phyloP scores from a whole-genome alignment of 2,797 vertebrate genomes.

The Sitta carolinensis region DNA sequence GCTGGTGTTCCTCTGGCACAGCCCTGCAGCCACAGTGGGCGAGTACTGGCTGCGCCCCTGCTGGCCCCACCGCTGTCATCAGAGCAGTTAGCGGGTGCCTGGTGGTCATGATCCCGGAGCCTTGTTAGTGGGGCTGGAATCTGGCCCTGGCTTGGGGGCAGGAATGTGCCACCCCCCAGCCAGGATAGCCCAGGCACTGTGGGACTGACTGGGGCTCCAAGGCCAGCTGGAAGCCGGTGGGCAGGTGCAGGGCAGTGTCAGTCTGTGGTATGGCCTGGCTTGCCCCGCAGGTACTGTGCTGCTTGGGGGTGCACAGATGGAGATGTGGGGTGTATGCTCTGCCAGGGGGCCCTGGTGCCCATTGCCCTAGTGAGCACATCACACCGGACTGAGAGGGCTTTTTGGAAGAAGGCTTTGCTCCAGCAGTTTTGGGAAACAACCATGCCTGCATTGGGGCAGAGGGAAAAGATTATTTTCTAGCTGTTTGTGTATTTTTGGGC shows the following conservation, averaged over 20 bases:
- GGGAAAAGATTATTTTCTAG: not conserved
- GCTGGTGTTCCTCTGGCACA: not conserved
- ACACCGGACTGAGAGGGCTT: not conserved
- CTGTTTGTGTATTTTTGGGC: not conserved
- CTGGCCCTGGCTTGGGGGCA: not conserved
- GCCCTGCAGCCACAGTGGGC: not conserved
- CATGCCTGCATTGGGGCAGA: fast-evolving
- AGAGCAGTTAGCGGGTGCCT: not conserved
- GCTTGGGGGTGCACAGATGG: not conserved
- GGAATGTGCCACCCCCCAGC: not conserved
- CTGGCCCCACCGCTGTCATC: not conserved
- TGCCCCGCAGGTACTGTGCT: fast-evolving
- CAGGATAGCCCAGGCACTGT: fast-evolving
- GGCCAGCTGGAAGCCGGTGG: not conserved
- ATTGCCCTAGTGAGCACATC: fast-evolving
- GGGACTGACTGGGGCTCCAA: not conserved
- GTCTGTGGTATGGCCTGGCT: fast-evolving
- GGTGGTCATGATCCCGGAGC: not conserved
- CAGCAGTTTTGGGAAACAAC: not conserved
- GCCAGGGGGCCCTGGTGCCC: not conserved
- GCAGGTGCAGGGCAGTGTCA: not conserved
- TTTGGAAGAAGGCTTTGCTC: not conserved
- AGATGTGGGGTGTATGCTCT: not conserved
- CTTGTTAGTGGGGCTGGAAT: slow-evolving; percentile 44
- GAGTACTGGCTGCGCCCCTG: not conserved